Conservation (phyloP, 1,140 invertebrate species). For the Scaptomyza hsui region DNA sequence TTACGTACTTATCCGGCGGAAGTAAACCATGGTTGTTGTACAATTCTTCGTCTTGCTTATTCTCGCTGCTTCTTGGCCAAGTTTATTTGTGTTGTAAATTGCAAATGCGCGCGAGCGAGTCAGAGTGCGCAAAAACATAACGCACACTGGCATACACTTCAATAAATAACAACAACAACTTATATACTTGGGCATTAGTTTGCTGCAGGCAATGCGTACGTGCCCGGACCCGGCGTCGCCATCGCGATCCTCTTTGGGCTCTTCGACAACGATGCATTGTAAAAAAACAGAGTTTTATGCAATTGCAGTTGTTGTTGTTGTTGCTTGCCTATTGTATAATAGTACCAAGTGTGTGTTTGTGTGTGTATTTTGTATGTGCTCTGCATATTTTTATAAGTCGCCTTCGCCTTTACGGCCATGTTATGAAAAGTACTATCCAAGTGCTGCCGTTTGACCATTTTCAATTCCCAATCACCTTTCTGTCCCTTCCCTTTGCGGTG, state of each 20-base stretch:
- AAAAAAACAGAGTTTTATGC: conserved; percentile 74
- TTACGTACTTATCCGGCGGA: conserved; percentile 79
- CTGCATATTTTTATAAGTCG: conserved; percentile 77
- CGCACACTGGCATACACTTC: conserved; percentile 54
- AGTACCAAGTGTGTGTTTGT: conserved; percentile 50
- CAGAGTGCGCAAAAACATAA: conserved; percentile 49
- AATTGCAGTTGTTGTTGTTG: conserved; percentile 61
- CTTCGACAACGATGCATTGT: conserved; percentile 59
- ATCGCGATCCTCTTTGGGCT: conserved; percentile 48
- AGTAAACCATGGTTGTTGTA: conserved; percentile 67
- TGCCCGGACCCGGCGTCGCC: conserved; percentile 76
- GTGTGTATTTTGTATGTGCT: conserved; percentile 70
- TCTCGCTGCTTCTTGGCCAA: conserved; percentile 46
- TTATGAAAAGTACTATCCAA: conserved; percentile 45
- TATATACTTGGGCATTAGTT: conserved; percentile 70
- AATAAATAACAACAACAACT: conserved; percentile 72
- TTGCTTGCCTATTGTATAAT: conserved; percentile 69
- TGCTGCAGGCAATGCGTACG: conserved; percentile 68
- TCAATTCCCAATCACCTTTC: conserved; percentile 51
- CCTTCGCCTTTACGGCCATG: conserved; percentile 22
- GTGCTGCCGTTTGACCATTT: conserved; percentile 43
- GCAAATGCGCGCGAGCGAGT: conserved; percentile 65
- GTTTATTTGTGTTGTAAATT: conserved; percentile 81
- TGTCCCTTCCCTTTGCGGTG: conserved; percentile 6
- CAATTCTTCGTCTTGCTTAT: conserved; percentile 15